Evolutionary conservation across 2,113 vertebrate species (phyloP).

Genomic region (Haliaeetus leucogaster): DNA sequence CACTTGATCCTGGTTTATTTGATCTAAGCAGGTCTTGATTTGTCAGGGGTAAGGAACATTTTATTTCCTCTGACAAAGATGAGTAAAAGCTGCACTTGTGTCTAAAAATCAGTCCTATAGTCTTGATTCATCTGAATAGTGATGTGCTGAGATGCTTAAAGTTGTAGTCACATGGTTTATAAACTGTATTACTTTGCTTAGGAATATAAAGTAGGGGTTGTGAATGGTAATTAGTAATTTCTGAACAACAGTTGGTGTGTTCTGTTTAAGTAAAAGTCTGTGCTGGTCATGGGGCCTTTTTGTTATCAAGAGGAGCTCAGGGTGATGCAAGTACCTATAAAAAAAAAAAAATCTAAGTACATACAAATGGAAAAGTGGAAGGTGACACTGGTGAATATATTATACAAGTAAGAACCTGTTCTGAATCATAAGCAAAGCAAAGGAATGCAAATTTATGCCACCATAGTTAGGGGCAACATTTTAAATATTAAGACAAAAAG

Average conservation of each 20-base stretch:
- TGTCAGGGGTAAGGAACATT: background rate
- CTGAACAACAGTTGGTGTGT: background rate
- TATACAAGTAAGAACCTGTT: background rate
- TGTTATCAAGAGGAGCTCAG: background rate
- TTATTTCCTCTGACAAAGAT: background rate
- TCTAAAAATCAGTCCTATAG: background rate
- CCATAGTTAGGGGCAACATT: background rate
- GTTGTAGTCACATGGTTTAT: background rate
- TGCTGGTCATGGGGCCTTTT: background rate
- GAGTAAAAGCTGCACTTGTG: background rate
- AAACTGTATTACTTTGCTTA: background rate
- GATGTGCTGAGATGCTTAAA: background rate
- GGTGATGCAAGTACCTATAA: background rate
- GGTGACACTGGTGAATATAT: background rate
- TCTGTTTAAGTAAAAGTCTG: background rate
- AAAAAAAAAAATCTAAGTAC: background rate
- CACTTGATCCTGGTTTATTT: fast-evolving
- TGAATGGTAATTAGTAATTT: background rate
- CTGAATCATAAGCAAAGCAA: background rate
- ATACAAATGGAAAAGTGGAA: background rate
- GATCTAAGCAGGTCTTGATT: background rate
- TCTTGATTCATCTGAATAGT: background rate
- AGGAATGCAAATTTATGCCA: background rate
- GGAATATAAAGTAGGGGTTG: background rate
- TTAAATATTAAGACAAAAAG: background rate